Evolutionary conservation across 2,888 invertebrate genomes (phyloP), one percentile per base, ranked within the genome.

Genomic region (Odontomyia ornata): DNA sequence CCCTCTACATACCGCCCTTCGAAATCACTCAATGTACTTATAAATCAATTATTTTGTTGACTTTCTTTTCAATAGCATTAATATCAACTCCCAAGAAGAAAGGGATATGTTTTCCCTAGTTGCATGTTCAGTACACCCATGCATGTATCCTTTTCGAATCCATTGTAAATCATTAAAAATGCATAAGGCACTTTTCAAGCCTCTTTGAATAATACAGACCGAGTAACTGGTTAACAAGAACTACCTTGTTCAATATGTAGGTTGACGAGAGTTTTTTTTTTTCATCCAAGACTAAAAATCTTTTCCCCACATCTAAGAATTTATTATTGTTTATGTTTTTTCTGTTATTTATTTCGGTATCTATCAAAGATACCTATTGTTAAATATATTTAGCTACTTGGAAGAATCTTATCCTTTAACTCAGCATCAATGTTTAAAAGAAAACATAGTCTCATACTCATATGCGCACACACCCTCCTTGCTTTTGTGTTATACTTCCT

Each of bases 121-220:
- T 30, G 18, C 36, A 47, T 21, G 25, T 65, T 65, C n/a, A 36
- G 27, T 56, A 27, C 56, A 36, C 73, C 30, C 27, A 72, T 47
- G 47, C 21, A 69, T 23, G 69, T 73, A 73, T 73, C 73, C 73
- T 73, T 73, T n/a, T 60, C 18, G 43, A 73, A n/a, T 30, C 73
- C 60, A 73, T 73, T 73, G 57, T 60, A 73, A 73, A 73, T 73
- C 73, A 73, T 73, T 73, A 73, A 73, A 73, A 57, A 73, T 73
- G 57, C 13, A 73, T 73, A 73, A 73, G 60, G 30, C 43, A 60
- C 73, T 73, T 73, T 57, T 73, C 73, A 57, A 30, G 73, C 30
- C 60, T 36, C 36, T 73, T 60, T 21, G 56, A 72, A 72, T 69
- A 69, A 13, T 23, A 1, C 18, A 69, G 57, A 27, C 43, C 73